phyloP scores from a whole-genome alignment of 2,113 vertebrate species.

The Neolamprologus variostigma region DNA sequence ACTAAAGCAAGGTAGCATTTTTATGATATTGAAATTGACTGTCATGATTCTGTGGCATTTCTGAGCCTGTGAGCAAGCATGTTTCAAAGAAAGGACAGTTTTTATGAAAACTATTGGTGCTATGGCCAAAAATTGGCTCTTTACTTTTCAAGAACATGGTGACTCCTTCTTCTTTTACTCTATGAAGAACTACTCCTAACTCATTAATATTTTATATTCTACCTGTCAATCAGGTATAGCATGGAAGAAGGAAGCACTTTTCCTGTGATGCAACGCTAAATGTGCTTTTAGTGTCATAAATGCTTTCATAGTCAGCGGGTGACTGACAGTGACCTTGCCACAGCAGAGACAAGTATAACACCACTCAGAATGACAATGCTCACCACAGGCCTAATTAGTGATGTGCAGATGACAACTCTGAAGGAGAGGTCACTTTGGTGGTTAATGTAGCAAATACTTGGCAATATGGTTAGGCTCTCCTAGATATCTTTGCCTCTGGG shows the following conservation, averaged over 20 bases:
- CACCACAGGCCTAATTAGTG: constrained; percentile 25
- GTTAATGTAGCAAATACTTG: not conserved
- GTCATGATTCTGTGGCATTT: not conserved
- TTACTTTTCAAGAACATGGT: not conserved
- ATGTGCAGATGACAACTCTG: constrained; percentile 23
- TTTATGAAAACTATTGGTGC: not conserved
- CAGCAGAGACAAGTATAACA: constrained; percentile 19
- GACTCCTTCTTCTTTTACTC: not conserved
- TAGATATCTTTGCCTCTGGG: not conserved
- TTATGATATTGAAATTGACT: not conserved
- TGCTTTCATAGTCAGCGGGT: constrained; percentile 9
- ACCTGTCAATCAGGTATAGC: constrained; percentile 39
- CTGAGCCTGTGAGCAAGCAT: not conserved
- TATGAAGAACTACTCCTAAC: not conserved
- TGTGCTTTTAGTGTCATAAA: constrained; percentile 36
- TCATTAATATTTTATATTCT: constrained; percentile 52
- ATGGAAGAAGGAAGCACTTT: constrained; percentile 19
- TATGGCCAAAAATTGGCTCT: not conserved
- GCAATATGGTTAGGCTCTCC: not conserved
- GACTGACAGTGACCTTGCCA: constrained; percentile 51
- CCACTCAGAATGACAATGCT: constrained; percentile 38
- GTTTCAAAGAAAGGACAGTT: not conserved
- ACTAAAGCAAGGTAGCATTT: not conserved
- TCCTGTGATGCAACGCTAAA: constrained; percentile 4
- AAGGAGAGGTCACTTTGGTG: constrained; percentile 25